Evolutionary conservation across 2,113 vertebrate species (phyloP), one percentile per base, ranked within the genome.

Genomic region (Urocolius indicus): DNA sequence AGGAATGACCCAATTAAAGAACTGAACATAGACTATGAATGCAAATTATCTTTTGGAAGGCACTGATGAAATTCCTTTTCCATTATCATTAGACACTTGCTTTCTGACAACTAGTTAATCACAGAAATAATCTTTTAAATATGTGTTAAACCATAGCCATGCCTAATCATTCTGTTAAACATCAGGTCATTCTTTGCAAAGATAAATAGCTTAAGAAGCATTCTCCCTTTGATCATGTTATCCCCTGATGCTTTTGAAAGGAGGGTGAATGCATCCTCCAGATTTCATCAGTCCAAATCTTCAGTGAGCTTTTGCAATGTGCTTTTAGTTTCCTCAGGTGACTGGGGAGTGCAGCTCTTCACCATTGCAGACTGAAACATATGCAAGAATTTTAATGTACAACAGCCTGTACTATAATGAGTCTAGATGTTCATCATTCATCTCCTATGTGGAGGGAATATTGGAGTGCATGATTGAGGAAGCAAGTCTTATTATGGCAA

Each of bases 191-290:
- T 84, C 57, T 91, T 97, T 3, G 11, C 5, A 7, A 77, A 89
- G 93, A 93, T 93, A 96, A 96, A 95, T 62, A 78, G 87, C 85
- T 88, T 94, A 95, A 94, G 91, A 61, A 96, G 16, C 61, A 86
- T 93, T 95, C 73, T 94, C 93, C 48, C 91, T 96, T 95, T 97
- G 95, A 96, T 96, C 88, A 74, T 68, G 34, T 86, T 95, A 95
- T 91, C 92, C 72, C 11, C 29, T 38, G 54, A 84, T 90, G 85
- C 24, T 96, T 95, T 81, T 77, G 78, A 81, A 94, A 86, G 75
- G 19, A 93, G n/a, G 13, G 34, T 51, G 83, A 95, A 78, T 55
- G 45, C 27, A 89, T 78, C 66, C 61, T 91, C 94, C 34, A 71
- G 71, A 95, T 94, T 92, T 94, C 90, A 86, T 95, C 90, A 95